Evolutionary conservation across 2,113 vertebrate species (phyloP).

Genomic region (Otus sunia): DNA sequence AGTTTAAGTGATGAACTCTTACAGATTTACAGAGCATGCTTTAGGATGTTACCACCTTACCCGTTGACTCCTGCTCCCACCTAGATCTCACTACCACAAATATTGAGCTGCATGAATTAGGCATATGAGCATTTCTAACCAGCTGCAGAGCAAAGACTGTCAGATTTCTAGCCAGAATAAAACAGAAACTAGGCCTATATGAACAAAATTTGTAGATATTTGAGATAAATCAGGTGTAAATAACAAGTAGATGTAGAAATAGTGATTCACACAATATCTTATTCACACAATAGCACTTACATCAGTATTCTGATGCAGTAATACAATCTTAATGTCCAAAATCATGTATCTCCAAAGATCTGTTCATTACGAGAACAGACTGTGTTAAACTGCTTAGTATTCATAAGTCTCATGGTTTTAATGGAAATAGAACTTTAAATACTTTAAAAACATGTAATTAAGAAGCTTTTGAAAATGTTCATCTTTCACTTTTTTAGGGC

Average conservation of each 20-base stretch:
- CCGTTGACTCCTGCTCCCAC: neutral
- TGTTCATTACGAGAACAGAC: neutral
- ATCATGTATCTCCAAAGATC: neutral
- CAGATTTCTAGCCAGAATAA: neutral
- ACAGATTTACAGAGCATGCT: neutral
- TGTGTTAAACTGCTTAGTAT: neutral
- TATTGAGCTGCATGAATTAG: neutral
- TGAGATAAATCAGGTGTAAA: neutral
- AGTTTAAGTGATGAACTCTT: neutral
- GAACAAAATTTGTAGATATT: neutral
- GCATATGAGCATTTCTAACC: neutral
- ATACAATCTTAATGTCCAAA: neutral
- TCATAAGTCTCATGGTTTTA: neutral
- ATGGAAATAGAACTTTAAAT: neutral
- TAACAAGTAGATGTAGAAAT: neutral
- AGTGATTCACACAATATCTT: neutral
- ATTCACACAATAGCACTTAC: neutral
- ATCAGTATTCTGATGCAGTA: neutral
- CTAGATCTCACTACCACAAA: neutral
- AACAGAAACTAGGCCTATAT: neutral
- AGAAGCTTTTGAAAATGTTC: neutral
- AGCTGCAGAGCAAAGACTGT: neutral
- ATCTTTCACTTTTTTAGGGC: neutral
- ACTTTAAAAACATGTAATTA: neutral
- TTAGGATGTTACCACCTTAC: neutral